phyloP scores from a whole-genome alignment of 2,888 invertebrate genomes.

The Dioctria rufipes region DNA sequence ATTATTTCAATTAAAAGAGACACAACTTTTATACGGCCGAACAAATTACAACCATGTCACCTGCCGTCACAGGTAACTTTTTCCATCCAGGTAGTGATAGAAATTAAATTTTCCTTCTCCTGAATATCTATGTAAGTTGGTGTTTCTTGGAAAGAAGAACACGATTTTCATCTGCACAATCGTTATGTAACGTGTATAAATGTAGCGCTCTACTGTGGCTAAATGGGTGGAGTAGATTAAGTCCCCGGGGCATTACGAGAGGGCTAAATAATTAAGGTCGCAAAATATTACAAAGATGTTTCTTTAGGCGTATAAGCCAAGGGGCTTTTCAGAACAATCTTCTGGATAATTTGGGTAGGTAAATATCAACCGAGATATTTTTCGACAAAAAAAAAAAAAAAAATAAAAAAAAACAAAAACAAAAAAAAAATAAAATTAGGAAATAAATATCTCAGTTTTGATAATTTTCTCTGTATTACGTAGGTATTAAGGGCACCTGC shows the following conservation, averaged over 20 bases:
- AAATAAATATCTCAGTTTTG: too few relatives aligned
- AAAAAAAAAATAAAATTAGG: too few relatives aligned
- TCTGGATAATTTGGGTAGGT: background rate
- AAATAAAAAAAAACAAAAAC: too few relatives aligned
- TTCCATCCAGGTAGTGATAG: background rate
- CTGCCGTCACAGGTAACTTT: slow-evolving; percentile 15
- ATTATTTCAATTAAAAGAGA: slow-evolving; percentile 43
- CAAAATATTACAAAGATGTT: slow-evolving; percentile 1
- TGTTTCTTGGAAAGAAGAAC: background rate
- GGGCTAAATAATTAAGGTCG: slow-evolving; percentile 36
- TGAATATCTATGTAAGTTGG: background rate
- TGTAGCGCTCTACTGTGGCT: background rate
- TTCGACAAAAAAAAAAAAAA: too few relatives aligned
- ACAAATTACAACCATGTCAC: slow-evolving; percentile 38
- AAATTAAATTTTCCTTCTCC: background rate
- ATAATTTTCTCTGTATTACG: too few relatives aligned
- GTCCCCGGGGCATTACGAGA: slow-evolving; percentile 5
- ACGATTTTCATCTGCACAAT: slow-evolving; percentile 8
- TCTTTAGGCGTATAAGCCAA: background rate
- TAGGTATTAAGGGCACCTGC: too few relatives aligned
- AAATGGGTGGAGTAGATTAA: slow-evolving; percentile 14
- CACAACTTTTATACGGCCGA: slow-evolving; percentile 24
- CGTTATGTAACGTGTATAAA: background rate
- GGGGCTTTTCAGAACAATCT: background rate
- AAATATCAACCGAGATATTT: too few relatives aligned